Conservation (phyloP, 2,113 vertebrate genomes). For the Cyprinodon brontotheroides region DNA sequence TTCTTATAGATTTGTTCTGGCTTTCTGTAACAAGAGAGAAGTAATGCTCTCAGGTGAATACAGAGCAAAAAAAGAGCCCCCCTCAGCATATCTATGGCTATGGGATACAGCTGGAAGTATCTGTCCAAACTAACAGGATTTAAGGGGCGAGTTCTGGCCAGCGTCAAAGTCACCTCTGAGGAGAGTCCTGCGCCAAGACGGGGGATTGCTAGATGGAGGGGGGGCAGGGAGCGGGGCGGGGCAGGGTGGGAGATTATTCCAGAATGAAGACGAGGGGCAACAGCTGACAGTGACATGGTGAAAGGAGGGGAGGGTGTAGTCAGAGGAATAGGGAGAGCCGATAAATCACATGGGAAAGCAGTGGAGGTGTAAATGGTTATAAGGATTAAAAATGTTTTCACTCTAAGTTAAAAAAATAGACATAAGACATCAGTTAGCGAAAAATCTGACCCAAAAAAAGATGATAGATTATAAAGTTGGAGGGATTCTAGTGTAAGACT, state of each 20-base stretch:
- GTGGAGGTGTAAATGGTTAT: not conserved
- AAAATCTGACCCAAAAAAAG: not conserved
- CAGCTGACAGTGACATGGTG: constrained; percentile 69
- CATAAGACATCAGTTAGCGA: not conserved
- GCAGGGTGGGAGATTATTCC: constrained; percentile 56
- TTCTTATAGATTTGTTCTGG: constrained; percentile 32
- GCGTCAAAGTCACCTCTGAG: constrained; percentile 81
- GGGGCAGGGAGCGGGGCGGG: constrained; percentile 7
- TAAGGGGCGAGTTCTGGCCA: constrained; percentile 67
- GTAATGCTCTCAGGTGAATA: constrained; percentile 30
- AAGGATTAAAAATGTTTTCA: not conserved
- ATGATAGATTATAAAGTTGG: not conserved
- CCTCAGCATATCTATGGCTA: constrained; percentile 36
- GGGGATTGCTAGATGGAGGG: constrained; percentile 52
- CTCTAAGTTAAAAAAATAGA: not conserved
- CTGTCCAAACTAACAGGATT: constrained; percentile 62
- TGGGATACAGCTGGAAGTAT: constrained; percentile 41
- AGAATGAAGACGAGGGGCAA: constrained; percentile 66
- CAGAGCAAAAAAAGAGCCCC: constrained; percentile 9
- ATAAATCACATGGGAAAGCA: not conserved
- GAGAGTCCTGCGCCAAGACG: constrained; percentile 68
- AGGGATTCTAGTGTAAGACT: not conserved
- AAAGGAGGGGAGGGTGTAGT: constrained; percentile 11
- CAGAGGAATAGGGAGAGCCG: not conserved
- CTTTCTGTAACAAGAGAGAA: constrained; percentile 10